Percentiles rank a stretch among this genome's conserved stretches.
These are phyloP conservation scores for Vireo griseus DNA, from an alignment of 2,797 vertebrate species.

Conservation along the genomic window DNA sequence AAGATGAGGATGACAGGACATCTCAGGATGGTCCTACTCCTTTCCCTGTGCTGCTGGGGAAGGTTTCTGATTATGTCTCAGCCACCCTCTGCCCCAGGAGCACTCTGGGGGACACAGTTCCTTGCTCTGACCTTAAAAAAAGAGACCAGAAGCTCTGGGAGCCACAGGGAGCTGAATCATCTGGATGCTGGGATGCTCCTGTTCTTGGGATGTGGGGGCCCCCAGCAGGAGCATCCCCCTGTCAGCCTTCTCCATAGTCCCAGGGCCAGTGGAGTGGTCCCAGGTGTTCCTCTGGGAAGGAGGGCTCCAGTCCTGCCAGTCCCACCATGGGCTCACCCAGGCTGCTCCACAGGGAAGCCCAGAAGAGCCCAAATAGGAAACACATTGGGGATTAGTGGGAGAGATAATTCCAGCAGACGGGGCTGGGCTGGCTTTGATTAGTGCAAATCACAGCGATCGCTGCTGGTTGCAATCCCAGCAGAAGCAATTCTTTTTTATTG, in stretches of 20 bases:
- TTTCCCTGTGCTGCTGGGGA: background rate
- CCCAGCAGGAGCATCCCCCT: accelerated
- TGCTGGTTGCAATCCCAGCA: conserved; percentile 56
- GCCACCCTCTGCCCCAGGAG: background rate
- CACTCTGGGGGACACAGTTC: accelerated
- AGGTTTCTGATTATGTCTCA: background rate
- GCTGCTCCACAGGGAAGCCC: conserved; percentile 38
- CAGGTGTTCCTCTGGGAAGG: background rate
- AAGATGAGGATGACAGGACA: background rate
- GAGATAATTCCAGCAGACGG: conserved; percentile 67
- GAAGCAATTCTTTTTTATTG: conserved; percentile 25
- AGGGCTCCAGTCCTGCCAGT: background rate
- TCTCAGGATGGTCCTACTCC: background rate
- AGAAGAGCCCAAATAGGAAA: conserved; percentile 72
- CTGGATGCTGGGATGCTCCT: background rate
- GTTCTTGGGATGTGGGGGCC: accelerated
- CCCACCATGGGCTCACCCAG: background rate
- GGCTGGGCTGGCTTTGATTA: conserved; percentile 68
- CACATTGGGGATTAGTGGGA: conserved; percentile 72
- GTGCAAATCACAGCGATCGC: conserved; percentile 38
- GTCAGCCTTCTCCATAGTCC: background rate
- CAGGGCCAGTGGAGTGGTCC: background rate
- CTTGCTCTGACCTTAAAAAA: background rate
- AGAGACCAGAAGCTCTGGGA: background rate
- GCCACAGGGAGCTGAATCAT: background rate